Conservation (phyloP, 2,797 vertebrate species). For the Oreochromis mossambicus region DNA sequence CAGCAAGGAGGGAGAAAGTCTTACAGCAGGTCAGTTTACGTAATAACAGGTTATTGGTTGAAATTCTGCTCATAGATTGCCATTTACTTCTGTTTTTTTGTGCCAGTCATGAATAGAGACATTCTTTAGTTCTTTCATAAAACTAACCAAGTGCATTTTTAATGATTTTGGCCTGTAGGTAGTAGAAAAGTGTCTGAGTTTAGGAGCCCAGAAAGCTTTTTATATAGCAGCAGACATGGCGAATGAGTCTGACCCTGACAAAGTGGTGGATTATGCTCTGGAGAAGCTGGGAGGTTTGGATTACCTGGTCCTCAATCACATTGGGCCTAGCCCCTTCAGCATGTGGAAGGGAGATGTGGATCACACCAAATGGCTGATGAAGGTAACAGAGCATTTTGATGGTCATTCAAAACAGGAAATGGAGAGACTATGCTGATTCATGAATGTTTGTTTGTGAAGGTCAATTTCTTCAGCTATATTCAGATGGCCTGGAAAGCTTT, state of each 20-base stretch:
- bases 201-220: slow-evolving; percentile 80
- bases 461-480: slow-evolving; percentile 88
- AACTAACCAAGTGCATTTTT: neutral
- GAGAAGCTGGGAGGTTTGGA: slow-evolving; percentile 84
- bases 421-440: neutral
- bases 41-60: neutral
- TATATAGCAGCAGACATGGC: slow-evolving; percentile 84
- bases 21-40: slow-evolving; percentile 70
- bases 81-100: neutral
- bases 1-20: slow-evolving; percentile 70
- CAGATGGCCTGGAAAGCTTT: slow-evolving; percentile 80
- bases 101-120: neutral
- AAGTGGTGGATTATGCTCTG: slow-evolving; percentile 80
- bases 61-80: neutral
- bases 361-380: slow-evolving; percentile 78
- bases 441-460: slow-evolving; percentile 64
- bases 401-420: neutral
- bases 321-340: slow-evolving; percentile 72
- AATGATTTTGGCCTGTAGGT: slow-evolving; percentile 69
- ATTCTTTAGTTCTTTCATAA: neutral
- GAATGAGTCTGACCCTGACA: slow-evolving; percentile 71
- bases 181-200: slow-evolving; percentile 75
- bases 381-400: slow-evolving; percentile 70
- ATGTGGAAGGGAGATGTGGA: slow-evolving; percentile 79
- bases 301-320: slow-evolving; percentile 85